These are phyloP conservation scores for Eudemis profundana DNA, from an alignment of 2,888 invertebrate genomes.

Conservation along the genomic window DNA sequence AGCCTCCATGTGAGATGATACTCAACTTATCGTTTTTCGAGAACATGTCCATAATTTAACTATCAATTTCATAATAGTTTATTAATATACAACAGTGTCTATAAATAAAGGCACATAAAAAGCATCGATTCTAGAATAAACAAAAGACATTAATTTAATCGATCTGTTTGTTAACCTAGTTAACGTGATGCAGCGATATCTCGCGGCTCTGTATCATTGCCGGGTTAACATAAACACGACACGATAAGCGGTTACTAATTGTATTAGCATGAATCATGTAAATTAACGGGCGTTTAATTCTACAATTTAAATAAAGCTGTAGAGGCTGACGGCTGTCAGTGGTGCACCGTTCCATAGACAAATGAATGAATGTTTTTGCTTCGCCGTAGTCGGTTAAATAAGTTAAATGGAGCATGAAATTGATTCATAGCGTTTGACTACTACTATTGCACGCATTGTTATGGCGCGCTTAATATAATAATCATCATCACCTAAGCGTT, in stretches of 20 bases:
- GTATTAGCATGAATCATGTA: neutral
- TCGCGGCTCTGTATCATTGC: conserved; percentile 9
- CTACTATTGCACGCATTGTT: too few species aligned
- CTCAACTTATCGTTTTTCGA: neutral
- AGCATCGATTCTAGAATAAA: conserved; percentile 18
- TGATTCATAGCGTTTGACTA: too few species aligned
- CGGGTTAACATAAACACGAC: conserved; percentile 22
- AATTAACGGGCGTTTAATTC: neutral
- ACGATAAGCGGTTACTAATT: conserved; percentile 21
- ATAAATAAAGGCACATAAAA: conserved; percentile 14
- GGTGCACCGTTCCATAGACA: too few species aligned
- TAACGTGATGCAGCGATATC: conserved; percentile 14
- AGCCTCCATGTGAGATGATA: neutral
- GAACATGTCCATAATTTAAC: neutral
- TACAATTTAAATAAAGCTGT: neutral
- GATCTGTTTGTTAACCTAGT: conserved; percentile 35
- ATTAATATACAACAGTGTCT: conserved; percentile 5
- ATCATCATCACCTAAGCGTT: too few species aligned
- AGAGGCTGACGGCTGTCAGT: too few species aligned
- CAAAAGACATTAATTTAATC: conserved; percentile 19
- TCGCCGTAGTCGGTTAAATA: too few species aligned
- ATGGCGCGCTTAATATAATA: too few species aligned
- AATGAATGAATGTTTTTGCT: too few species aligned
- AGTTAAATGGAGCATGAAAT: too few species aligned
- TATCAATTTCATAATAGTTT: neutral